Evolutionary conservation across 1,140 invertebrate species (phyloP).

Genomic region (Meloidogyne hapla): DNA sequence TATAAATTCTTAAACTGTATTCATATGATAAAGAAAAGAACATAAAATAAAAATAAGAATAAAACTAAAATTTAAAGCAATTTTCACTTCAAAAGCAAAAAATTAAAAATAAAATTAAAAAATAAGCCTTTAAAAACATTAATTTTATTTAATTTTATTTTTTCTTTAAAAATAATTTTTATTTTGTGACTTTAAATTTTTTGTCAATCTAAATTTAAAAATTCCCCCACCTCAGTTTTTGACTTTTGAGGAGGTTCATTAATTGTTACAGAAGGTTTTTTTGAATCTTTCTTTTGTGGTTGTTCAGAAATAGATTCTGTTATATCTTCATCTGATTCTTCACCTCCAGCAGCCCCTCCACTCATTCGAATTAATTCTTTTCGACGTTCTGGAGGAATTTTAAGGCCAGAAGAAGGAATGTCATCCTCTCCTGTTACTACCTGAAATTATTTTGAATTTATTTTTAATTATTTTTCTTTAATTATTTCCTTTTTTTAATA

Average conservation of each 20-base stretch:
- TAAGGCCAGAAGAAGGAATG: constrained; percentile 48
- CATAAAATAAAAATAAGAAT: too few species aligned
- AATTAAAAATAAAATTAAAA: too few species aligned
- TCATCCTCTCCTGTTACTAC: constrained; percentile 36
- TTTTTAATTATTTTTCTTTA: too few species aligned
- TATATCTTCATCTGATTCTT: constrained; percentile 54
- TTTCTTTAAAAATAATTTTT: too few species aligned
- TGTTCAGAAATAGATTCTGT: constrained; percentile 63
- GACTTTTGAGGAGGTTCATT: neutral
- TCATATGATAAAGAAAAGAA: too few species aligned
- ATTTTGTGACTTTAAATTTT: too few species aligned
- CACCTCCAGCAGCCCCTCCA: constrained; percentile 24
- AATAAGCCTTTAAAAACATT: too few species aligned
- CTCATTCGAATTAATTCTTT: constrained; percentile 42
- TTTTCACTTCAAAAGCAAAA: too few species aligned
- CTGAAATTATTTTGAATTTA: constrained; percentile 11
- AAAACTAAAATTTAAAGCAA: too few species aligned
- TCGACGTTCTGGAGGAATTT: constrained; percentile 48
- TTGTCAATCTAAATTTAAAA: neutral
- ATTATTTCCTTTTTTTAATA: too few species aligned
- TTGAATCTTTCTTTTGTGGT: constrained; percentile 37
- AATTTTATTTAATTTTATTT: too few species aligned
- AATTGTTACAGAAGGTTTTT: constrained; percentile 15
- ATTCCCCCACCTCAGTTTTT: neutral
- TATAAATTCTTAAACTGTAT: too few species aligned